phyloP scores from a whole-genome alignment of 2,797 vertebrate genomes.

The Parambassis ranga region DNA sequence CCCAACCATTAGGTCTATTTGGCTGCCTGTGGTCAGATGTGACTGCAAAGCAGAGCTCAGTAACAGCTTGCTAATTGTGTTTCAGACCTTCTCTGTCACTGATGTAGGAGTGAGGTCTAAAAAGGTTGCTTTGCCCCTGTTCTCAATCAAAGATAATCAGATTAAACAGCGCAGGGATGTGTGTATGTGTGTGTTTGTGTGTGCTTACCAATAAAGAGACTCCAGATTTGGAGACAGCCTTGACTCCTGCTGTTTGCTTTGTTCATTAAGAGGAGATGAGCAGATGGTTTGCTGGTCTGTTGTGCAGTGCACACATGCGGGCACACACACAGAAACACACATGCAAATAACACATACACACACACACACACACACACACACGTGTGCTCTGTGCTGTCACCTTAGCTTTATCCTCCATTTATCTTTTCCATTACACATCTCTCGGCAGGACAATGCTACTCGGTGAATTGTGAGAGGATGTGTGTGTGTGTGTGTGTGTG shows the following conservation, averaged over 20 bases:
- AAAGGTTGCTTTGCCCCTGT: constrained; percentile 80
- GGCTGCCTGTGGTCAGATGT: constrained; percentile 79
- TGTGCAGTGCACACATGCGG: constrained; percentile 69
- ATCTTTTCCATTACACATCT: constrained; percentile 89
- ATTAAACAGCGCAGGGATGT: constrained; percentile 75
- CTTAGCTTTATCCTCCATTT: constrained; percentile 86
- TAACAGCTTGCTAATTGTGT: constrained; percentile 82
- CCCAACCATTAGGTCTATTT: constrained; percentile 77
- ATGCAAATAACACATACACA: constrained; percentile 33
- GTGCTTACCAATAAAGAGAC: constrained; percentile 80
- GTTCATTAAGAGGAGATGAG: constrained; percentile 87
- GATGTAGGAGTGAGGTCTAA: constrained; percentile 77
- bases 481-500: constrained; percentile 33
- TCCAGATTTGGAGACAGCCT: constrained; percentile 84
- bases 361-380: constrained; percentile 53
- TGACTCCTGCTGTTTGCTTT: constrained; percentile 88
- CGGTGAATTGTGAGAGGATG: constrained; percentile 61
- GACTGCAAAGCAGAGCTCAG: constrained; percentile 76
- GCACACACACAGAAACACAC: constrained; percentile 2
- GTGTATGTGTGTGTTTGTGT: constrained; percentile 63
- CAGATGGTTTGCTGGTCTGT: constrained; percentile 86
- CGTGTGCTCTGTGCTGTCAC: constrained; percentile 70
- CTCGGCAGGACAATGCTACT: constrained; percentile 80
- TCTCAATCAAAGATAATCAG: constrained; percentile 82
- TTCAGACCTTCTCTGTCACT: constrained; percentile 81